Evolutionary conservation across 2,113 vertebrate genomes (phyloP), one percentile per base, ranked within the genome.

Genomic region (Ctenomys sociabilis): DNA sequence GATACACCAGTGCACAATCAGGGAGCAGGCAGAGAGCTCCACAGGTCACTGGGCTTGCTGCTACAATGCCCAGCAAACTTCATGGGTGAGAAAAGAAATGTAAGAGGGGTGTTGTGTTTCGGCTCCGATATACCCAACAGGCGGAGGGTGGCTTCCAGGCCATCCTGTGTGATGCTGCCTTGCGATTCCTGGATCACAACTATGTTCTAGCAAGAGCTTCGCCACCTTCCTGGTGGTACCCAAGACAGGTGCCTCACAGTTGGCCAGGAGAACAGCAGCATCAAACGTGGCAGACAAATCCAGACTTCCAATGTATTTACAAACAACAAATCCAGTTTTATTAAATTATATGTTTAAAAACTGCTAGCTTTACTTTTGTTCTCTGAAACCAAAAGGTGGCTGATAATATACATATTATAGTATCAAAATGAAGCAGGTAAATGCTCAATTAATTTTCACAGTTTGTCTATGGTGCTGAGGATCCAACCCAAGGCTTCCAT

Each of bases 281-380:
- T 16, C 30, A 37, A 17, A 61, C 5, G 16, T 57, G 54, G 54
- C 16, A 19, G 30, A 85, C n/a, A 43, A 7, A 43, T 22, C 17
- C 45, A 89, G 91, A 85, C 14, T 73, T 7, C 21, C 61, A 43
- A 35, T 21, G 21, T 24, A 75, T 68, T 87, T 52, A 12, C 37
- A 86, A 90, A 7, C 26, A 73, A 61, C 45, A 11, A 22, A 87
- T 66, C 52, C 2, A 49, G 7, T 49, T 78, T 21, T 45, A 61
- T 90, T 37, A 32, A 49, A 57, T 75, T 49, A 30, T 89, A 8
- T 96, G 7, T 66, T 66, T 91, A 63, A 73, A 95, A 96, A 93
- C 22, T 57, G 40, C 43, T 28, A 28, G 3, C 35, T 82, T 68
- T 59, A 7, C 45, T 63, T 35, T 57, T 37, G 32, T 49, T 78